Conservation (phyloP, 2,888 invertebrate genomes). For the Ochropleura leucogaster region DNA sequence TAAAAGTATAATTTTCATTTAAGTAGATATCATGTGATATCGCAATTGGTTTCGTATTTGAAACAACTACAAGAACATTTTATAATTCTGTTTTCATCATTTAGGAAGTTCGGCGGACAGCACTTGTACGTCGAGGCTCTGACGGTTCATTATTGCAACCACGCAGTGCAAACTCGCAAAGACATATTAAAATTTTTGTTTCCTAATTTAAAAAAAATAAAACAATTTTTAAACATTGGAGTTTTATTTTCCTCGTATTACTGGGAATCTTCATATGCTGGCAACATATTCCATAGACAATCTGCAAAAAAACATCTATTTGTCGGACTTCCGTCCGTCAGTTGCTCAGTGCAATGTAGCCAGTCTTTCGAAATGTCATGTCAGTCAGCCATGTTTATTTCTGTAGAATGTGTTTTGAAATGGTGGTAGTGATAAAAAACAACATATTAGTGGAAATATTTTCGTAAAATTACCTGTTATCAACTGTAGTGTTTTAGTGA, state of each 20-base stretch:
- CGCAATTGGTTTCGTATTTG: fast-evolving
- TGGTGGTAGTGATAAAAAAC: conserved; percentile 87
- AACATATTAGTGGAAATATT: conserved; percentile 79
- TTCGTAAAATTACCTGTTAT: conserved; percentile 73
- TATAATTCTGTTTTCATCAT: conserved; percentile 30
- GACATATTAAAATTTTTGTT: conserved; percentile 86
- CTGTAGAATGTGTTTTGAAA: conserved; percentile 86
- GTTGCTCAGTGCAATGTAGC: conserved; percentile 59
- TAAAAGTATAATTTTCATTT: background rate
- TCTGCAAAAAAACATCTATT: conserved; percentile 29
- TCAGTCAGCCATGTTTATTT: conserved; percentile 90
- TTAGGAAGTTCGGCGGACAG: conserved; percentile 84
- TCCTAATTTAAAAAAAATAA: conserved; percentile 65
- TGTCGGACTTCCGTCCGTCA: conserved; percentile 63
- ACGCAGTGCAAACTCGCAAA: conserved; percentile 74
- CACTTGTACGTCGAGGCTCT: conserved; percentile 84
- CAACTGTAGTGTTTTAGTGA: conserved; percentile 81
- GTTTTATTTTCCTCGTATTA: conserved; percentile 31
- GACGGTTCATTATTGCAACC: conserved; percentile 85
- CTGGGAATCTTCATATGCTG: conserved; percentile 30
- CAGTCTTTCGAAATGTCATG: conserved; percentile 74
- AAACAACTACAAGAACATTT: background rate
- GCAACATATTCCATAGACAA: conserved; percentile 72
- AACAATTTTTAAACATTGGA: background rate
- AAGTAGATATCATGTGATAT: no score